These are phyloP conservation scores for Nannoperca obscura DNA, from an alignment of 2,797 vertebrate species.

Conservation along the genomic window DNA sequence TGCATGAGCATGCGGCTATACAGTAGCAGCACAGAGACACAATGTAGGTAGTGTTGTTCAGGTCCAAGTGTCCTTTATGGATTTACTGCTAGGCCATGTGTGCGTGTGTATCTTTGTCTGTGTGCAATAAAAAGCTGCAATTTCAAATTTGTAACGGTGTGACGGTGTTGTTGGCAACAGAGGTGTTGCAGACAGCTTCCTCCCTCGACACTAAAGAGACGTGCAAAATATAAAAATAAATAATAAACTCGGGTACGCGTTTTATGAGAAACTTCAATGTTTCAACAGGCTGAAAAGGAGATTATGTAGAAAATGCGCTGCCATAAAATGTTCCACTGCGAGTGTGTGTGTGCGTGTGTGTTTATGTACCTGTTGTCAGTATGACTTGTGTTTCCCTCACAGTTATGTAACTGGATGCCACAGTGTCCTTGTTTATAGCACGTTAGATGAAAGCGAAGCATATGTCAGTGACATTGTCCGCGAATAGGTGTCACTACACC, in stretches of 20 bases:
- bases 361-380: slow-evolving; percentile 27
- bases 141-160: not conserved
- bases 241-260: slow-evolving; percentile 15
- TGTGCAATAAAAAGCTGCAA: not conserved
- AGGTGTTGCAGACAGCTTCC: slow-evolving; percentile 1
- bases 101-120: not conserved
- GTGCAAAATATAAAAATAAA: slow-evolving; percentile 17
- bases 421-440: slow-evolving; percentile 49
- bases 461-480: slow-evolving; percentile 51
- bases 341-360: slow-evolving; percentile 1
- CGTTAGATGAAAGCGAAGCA: slow-evolving; percentile 37
- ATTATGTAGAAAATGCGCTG: not conserved
- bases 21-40: not conserved
- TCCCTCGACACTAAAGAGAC: not conserved
- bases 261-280: not conserved
- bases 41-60: not conserved
- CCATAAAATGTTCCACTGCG: slow-evolving; percentile 8
- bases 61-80: not conserved
- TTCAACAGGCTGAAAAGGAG: slow-evolving; percentile 23
- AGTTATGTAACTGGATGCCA: slow-evolving; percentile 43
- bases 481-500: slow-evolving; percentile 43
- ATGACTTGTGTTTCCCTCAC: slow-evolving; percentile 28
- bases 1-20: slow-evolving; percentile 18
- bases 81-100: not conserved
- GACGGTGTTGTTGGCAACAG: not conserved